A percentile compares a stretch with the other conserved stretches of the same genome.
Evolutionary conservation across 2,888 invertebrate genomes (phyloP).

Genomic region (Lasius fuliginosus): DNA sequence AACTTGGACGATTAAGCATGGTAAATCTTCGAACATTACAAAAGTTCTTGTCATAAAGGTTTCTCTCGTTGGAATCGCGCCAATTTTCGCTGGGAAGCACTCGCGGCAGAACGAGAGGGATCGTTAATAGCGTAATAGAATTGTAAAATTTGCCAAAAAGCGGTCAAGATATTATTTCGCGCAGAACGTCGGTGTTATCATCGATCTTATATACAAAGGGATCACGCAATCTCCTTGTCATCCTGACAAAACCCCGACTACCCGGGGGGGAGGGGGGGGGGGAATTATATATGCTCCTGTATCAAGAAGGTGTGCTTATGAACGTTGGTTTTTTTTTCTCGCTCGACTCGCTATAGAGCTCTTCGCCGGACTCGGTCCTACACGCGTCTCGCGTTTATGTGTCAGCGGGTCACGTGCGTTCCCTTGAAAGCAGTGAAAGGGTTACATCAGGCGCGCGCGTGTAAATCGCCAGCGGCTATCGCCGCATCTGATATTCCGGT

Average conservation of each 20-base stretch:
- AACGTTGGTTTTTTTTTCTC: neutral
- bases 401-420: conserved; percentile 46
- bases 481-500: neutral
- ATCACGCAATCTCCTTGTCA: neutral
- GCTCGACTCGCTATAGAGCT: too few relatives aligned
- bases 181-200: neutral
- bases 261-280: too few relatives aligned
- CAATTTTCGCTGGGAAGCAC: neutral
- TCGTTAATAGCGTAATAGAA: conserved; percentile 10
- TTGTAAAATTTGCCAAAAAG: conserved; percentile 27
- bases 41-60: conserved; percentile 20
- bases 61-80: neutral
- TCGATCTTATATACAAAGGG: neutral
- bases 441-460: neutral
- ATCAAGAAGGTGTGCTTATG: neutral
- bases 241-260: too few relatives aligned
- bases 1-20: conserved; percentile 22
- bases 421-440: conserved; percentile 53
- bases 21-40: neutral
- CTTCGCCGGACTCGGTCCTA: neutral
- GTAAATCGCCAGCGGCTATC: conserved; percentile 24
- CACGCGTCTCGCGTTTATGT: conserved; percentile 28
- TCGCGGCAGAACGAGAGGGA: neutral
- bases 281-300: neutral
- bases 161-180: neutral